Evolutionary conservation across 1,140 invertebrate genomes (phyloP).

Genomic region (Gryllus bimaculatus): DNA sequence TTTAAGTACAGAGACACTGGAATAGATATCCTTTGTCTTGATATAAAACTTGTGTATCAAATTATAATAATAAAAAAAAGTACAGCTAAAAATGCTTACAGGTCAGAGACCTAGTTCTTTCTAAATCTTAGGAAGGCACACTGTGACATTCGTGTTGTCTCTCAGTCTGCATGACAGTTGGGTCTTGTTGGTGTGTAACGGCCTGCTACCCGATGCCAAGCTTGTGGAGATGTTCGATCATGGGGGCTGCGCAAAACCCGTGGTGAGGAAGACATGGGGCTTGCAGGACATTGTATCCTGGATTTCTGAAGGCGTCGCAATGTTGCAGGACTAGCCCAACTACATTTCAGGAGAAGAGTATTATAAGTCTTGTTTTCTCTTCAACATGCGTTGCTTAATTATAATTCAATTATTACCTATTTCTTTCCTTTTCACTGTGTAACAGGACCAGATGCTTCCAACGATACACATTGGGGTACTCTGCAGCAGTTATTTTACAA

Average conservation of each 20-base stretch:
- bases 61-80: neutral
- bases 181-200: neutral
- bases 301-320: neutral
- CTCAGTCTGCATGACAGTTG: neutral
- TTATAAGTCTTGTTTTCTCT: neutral
- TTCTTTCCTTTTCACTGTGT: conserved; percentile 42
- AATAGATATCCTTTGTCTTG: neutral
- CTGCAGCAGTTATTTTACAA: conserved; percentile 38
- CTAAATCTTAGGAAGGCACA: neutral
- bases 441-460: conserved; percentile 52
- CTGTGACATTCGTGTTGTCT: neutral
- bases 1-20: neutral
- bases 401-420: conserved; percentile 35
- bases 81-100: neutral
- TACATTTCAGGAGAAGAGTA: neutral
- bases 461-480: conserved; percentile 55
- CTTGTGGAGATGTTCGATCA: neutral
- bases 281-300: neutral
- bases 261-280: neutral
- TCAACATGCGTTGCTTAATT: neutral
- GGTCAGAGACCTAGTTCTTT: neutral
- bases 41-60: neutral
- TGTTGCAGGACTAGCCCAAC: neutral
- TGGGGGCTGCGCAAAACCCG: neutral
- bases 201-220: neutral